Evolutionary conservation across 2,113 vertebrate species (phyloP).

Genomic region (Prinia subflava): DNA sequence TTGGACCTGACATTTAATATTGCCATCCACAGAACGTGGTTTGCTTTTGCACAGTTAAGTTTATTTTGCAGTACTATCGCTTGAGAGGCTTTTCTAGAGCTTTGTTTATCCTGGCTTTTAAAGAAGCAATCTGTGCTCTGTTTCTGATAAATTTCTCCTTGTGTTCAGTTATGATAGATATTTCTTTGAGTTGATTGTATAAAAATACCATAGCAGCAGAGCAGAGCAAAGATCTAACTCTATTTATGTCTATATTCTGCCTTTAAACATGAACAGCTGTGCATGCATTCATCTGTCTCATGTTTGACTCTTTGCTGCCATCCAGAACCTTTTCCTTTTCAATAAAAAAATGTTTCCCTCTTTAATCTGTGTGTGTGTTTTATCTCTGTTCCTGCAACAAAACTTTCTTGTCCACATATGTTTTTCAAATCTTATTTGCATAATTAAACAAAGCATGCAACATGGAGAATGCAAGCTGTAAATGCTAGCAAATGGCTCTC

Average conservation of each 20-base stretch:
- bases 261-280: slow-evolving; percentile 77
- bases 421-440: slow-evolving; percentile 51
- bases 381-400: slow-evolving; percentile 45
- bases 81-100: slow-evolving; percentile 48
- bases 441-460: slow-evolving; percentile 53
- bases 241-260: slow-evolving; percentile 71
- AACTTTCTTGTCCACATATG: slow-evolving; percentile 40
- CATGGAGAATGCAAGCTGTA: background rate
- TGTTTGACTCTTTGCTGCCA: slow-evolving; percentile 51
- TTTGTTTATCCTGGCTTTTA: slow-evolving; percentile 65
- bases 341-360: slow-evolving; percentile 64
- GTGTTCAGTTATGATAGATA: slow-evolving; percentile 70
- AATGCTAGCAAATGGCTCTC: background rate
- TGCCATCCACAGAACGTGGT: slow-evolving; percentile 35
- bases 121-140: slow-evolving; percentile 49
- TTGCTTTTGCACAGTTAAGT: slow-evolving; percentile 49
- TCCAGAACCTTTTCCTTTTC: slow-evolving; percentile 61
- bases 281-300: slow-evolving; percentile 63
- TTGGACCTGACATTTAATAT: slow-evolving; percentile 6
- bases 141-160: slow-evolving; percentile 70
- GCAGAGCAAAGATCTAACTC: slow-evolving; percentile 60
- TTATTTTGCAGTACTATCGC: slow-evolving; percentile 48
- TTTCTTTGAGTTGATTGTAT: slow-evolving; percentile 67
- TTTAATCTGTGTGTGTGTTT: slow-evolving; percentile 56
- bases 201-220: slow-evolving; percentile 70